Percentiles rank a stretch among this genome's conserved stretches.
phyloP scores from a whole-genome alignment of 1,140 invertebrate species.

The Ridgeia piscesae region DNA sequence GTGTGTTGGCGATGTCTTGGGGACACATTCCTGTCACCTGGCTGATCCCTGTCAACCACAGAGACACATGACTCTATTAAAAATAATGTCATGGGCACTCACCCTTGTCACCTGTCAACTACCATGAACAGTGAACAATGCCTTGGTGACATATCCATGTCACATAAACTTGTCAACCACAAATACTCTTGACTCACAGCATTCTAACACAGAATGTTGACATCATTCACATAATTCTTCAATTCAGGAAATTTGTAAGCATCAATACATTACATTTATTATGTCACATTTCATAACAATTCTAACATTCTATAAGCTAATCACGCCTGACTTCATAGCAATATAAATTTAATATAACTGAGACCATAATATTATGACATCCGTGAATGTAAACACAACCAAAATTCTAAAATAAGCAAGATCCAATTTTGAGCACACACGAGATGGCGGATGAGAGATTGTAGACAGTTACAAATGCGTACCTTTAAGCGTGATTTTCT shows the following conservation, averaged over 20 bases:
- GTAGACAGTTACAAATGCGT: slow-evolving; percentile 2
- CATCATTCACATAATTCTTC: background rate
- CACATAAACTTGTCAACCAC: slow-evolving; percentile 68
- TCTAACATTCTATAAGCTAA: background rate
- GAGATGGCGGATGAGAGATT: background rate
- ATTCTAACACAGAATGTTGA: background rate
- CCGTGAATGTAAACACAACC: background rate
- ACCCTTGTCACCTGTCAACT: too few species aligned
- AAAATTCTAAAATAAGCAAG: background rate
- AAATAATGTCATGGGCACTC: too few species aligned
- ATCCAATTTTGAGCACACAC: background rate
- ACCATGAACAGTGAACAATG: too few species aligned
- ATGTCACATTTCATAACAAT: background rate
- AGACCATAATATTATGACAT: background rate
- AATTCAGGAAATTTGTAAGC: background rate
- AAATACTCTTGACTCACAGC: background rate
- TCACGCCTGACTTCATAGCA: slow-evolving; percentile 3
- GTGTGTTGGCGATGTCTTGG: slow-evolving; percentile 84
- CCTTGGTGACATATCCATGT: slow-evolving; percentile 93
- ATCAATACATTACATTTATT: background rate
- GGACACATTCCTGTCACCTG: slow-evolving; percentile 87
- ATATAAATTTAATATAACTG: slow-evolving; percentile 41
- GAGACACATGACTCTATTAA: too few species aligned
- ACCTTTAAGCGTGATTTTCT: slow-evolving; percentile 56
- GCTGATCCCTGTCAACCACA: slow-evolving; percentile 74